Evolutionary conservation across 2,888 invertebrate genomes (phyloP).

Genomic region (Amphipoea oculea): DNA sequence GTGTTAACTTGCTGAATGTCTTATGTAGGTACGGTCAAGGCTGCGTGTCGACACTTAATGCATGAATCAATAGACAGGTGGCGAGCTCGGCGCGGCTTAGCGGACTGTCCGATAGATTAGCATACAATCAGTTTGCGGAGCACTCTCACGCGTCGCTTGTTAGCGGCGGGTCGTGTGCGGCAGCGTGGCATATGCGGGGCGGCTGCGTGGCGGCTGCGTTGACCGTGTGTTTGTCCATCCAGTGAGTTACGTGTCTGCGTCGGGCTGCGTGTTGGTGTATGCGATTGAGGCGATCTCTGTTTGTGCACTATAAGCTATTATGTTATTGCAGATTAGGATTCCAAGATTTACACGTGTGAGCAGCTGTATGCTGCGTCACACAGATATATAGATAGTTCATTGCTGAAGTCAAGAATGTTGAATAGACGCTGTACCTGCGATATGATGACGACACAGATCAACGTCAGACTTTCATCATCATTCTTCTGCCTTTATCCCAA

Average conservation of each 20-base stretch:
- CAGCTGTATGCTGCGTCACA: constrained; percentile 3
- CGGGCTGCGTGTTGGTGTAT: constrained; percentile 16
- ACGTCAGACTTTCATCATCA: no score
- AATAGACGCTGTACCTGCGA: not conserved
- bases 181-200: constrained; percentile 2
- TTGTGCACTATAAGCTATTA: constrained; percentile 41
- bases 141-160: constrained; percentile 11
- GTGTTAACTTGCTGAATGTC: not conserved
- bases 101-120: constrained; percentile 29
- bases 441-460: not conserved
- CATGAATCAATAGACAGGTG: constrained; percentile 19
- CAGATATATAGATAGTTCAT: not conserved
- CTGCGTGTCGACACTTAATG: not conserved
- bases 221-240: constrained; percentile 46
- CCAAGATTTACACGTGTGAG: constrained; percentile 24
- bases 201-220: not conserved
- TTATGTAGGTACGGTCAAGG: not conserved
- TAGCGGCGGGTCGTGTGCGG: not conserved
- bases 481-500: no score
- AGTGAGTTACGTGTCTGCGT: constrained; percentile 36
- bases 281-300: constrained; percentile 41
- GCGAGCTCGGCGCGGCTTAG: constrained; percentile 34
- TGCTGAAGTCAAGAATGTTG: not conserved
- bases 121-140: constrained; percentile 33
- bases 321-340: constrained; percentile 33